These are phyloP conservation scores for Columba livia DNA, from an alignment of 2,113 vertebrate genomes.

Conservation along the genomic window DNA sequence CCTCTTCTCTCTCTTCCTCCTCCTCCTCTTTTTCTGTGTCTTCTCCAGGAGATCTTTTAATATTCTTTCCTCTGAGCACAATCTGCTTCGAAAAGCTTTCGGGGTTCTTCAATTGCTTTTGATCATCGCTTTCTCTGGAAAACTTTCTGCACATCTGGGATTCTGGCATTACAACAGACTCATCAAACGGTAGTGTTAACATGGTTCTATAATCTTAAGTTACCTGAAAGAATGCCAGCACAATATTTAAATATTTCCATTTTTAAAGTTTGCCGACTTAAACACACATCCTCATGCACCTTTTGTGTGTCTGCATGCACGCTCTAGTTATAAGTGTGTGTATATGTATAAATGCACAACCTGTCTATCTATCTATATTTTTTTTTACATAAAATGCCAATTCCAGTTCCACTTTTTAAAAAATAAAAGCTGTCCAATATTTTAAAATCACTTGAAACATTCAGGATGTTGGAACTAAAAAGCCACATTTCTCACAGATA, in stretches of 20 bases:
- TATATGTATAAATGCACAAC: not conserved
- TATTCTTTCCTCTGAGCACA: constrained; percentile 78
- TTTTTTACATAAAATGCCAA: not conserved
- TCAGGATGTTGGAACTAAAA: constrained; percentile 16
- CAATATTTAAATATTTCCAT: constrained; percentile 73
- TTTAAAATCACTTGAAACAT: constrained; percentile 21
- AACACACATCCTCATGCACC: constrained; percentile 46
- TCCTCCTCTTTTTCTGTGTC: constrained; percentile 88
- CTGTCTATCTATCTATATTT: not conserved
- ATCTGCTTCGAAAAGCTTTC: constrained; percentile 82
- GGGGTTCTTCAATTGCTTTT: constrained; percentile 84
- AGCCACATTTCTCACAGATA: constrained; percentile 11
- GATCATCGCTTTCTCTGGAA: constrained; percentile 86
- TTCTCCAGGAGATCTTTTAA: constrained; percentile 85
- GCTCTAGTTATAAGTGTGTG: not conserved
- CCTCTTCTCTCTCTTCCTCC: constrained; percentile 88
- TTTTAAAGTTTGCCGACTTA: constrained; percentile 63
- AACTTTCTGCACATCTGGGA: constrained; percentile 92
- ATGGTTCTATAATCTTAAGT: constrained; percentile 86
- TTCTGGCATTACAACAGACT: constrained; percentile 92
- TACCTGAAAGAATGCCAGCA: constrained; percentile 83
- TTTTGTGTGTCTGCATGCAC: not conserved
- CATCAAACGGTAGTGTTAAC: constrained; percentile 98
- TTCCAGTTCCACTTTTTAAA: not conserved
- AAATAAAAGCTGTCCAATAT: constrained; percentile 12